These are phyloP conservation scores for Dermatemys mawii DNA, from an alignment of 2,113 vertebrate genomes.

Conservation along the genomic window DNA sequence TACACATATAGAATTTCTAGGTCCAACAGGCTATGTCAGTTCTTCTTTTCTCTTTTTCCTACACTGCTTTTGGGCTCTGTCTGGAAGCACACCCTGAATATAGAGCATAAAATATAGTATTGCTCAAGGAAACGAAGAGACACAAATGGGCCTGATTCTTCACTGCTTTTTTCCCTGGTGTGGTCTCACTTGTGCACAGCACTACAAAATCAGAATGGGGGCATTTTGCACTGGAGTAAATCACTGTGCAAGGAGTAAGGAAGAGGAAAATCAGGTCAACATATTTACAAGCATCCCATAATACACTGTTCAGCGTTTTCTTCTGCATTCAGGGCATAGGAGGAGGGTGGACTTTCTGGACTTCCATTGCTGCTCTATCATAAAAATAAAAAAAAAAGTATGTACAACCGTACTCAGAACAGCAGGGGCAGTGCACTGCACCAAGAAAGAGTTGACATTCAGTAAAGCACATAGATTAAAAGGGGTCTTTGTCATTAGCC, in stretches of 20 bases:
- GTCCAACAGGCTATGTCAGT: neutral
- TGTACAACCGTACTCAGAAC: neutral
- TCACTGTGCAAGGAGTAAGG: neutral
- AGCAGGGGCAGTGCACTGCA: neutral
- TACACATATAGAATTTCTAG: neutral
- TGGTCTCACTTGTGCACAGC: neutral
- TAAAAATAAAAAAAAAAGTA: rapidly evolving
- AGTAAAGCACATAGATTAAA: neutral
- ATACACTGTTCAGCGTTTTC: neutral
- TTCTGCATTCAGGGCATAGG: neutral
- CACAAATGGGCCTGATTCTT: neutral
- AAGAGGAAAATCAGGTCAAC: neutral
- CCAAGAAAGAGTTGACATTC: neutral
- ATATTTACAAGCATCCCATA: neutral
- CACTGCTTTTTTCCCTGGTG: neutral
- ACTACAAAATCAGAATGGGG: neutral
- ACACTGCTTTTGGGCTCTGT: neutral
- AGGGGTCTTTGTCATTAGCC: neutral
- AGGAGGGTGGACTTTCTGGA: neutral
- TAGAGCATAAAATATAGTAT: neutral
- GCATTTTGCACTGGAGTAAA: neutral
- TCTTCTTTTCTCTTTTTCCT: neutral
- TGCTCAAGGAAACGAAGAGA: neutral
- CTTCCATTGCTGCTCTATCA: neutral
- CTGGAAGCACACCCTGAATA: neutral